These are phyloP conservation scores for Pseudopipra pipra DNA, from an alignment of 2,113 vertebrate species.

Conservation along the genomic window DNA sequence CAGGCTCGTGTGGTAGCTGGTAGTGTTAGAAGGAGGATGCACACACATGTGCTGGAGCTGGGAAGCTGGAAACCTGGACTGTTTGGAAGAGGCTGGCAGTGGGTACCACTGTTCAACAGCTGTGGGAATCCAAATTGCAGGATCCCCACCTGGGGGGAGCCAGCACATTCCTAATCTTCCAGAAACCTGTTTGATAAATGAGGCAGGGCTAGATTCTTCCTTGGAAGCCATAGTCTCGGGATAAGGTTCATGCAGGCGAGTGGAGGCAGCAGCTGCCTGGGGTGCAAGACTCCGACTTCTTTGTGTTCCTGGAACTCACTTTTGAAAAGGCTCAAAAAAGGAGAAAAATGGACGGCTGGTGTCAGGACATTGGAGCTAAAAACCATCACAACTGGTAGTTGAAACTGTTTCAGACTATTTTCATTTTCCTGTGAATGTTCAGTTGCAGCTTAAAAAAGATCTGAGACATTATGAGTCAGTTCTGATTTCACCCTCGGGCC, in stretches of 20 bases:
- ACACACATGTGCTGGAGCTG: accelerated
- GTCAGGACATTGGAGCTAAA: background rate
- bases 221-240: background rate
- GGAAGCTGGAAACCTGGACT: background rate
- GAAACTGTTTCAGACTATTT: background rate
- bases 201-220: background rate
- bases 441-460: background rate
- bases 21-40: background rate
- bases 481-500: background rate
- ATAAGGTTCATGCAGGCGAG: background rate
- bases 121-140: background rate
- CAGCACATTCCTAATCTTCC: accelerated
- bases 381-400: background rate
- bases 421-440: background rate
- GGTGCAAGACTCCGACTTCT: background rate
- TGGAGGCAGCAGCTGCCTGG: background rate
- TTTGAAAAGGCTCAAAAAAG: background rate
- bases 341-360: background rate
- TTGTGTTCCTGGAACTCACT: background rate
- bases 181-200: accelerated
- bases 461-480: background rate
- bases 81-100: background rate
- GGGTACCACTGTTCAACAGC: accelerated
- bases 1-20: accelerated
- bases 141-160: background rate